phyloP scores from a whole-genome alignment of 2,888 invertebrate species.

The Meghimatium bilineatum region DNA sequence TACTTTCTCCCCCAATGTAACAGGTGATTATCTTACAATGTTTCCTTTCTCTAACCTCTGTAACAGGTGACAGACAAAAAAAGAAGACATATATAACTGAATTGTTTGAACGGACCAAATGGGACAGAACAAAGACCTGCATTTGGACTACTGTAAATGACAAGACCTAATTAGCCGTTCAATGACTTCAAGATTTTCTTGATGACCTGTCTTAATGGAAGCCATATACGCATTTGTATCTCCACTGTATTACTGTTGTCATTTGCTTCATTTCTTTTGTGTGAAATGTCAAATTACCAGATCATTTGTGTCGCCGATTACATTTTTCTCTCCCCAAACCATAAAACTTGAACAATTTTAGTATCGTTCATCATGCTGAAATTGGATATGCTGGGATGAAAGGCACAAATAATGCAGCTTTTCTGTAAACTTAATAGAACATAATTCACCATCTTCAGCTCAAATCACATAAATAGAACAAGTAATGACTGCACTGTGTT shows the following conservation, averaged over 20 bases:
- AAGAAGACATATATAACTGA: conserved; percentile 34
- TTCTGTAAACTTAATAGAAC: too few species aligned
- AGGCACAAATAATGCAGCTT: too few species aligned
- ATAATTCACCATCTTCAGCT: not conserved
- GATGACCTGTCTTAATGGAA: conserved; percentile 13
- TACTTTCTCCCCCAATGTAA: not conserved
- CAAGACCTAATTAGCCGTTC: conserved; percentile 26
- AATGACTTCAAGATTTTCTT: conserved; percentile 27
- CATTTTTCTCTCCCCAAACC: not conserved
- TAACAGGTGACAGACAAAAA: conserved; percentile 21
- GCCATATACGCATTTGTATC: conserved; percentile 4
- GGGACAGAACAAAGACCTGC: conserved; percentile 36
- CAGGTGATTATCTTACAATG: not conserved
- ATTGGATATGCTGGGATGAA: too few species aligned
- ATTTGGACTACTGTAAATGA: conserved; percentile 33
- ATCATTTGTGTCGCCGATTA: not conserved
- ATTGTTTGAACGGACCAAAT: conserved; percentile 40
- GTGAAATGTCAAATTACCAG: not conserved
- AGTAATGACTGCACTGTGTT: not conserved
- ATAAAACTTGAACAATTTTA: not conserved
- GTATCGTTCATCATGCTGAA: not conserved
- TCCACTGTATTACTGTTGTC: conserved; percentile 12
- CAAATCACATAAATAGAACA: not conserved
- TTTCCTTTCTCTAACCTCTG: conserved; percentile 24
- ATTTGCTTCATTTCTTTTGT: not conserved